Conservation (phyloP, 2,888 invertebrate genomes). For the Frankliniella intonsa region DNA sequence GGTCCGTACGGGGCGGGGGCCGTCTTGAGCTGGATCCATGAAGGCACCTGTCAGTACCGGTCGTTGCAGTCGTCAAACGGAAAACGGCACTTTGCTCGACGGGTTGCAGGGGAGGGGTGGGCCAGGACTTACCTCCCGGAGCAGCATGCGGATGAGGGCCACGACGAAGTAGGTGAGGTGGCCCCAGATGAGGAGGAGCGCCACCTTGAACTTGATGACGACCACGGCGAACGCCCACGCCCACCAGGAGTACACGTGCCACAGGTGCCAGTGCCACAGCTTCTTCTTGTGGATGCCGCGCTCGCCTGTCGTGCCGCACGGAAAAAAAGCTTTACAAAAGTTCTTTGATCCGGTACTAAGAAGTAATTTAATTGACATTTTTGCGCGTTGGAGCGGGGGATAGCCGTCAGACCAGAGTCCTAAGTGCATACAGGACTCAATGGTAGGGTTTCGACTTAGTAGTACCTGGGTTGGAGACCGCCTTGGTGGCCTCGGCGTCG, state of each 20-base stretch:
- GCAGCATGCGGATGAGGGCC: slow-evolving; percentile 1
- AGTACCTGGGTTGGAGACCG: no score
- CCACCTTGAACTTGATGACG: slow-evolving; percentile 18
- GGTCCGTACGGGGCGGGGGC: not conserved
- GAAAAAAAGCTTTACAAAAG: no score
- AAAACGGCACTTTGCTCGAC: not conserved
- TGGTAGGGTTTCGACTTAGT: no score
- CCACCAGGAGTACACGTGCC: not conserved
- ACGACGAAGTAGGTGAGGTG: not conserved
- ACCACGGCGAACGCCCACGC: slow-evolving; percentile 2
- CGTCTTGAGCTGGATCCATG: slow-evolving; percentile 1
- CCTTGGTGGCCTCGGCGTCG: not conserved
- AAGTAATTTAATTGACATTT: no score
- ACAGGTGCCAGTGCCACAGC: not conserved
- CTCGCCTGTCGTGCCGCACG: not conserved
- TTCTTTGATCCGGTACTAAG: no score
- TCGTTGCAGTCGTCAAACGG: not conserved
- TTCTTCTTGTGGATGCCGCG: slow-evolving; percentile 19
- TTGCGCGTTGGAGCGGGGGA: no score
- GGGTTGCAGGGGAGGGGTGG: not conserved
- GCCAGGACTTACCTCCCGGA: not conserved
- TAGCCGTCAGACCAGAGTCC: no score
- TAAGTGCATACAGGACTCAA: no score
- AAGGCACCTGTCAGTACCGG: not conserved
- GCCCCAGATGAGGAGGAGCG: not conserved